Evolutionary conservation across 2,113 vertebrate genomes (phyloP).

Genomic region (Peromyscus polionotus): DNA sequence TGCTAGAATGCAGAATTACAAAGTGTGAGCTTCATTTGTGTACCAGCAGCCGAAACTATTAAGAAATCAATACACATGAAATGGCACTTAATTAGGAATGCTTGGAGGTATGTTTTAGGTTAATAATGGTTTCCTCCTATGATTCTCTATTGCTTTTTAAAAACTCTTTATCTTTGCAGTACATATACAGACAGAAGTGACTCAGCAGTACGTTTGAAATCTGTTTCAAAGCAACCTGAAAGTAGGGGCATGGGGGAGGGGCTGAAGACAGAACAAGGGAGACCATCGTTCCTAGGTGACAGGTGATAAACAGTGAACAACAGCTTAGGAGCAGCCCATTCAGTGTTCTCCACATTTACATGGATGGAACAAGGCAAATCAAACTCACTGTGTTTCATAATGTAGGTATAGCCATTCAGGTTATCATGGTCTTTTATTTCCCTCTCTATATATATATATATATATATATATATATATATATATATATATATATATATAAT

Average conservation of each 20-base stretch:
- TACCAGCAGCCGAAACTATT: background rate
- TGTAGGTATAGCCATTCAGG: background rate
- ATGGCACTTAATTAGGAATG: background rate
- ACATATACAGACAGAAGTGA: background rate
- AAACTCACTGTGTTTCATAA: background rate
- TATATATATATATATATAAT: background rate
- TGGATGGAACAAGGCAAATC: background rate
- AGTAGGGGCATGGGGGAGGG: too few relatives aligned
- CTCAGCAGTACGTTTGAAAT: background rate
- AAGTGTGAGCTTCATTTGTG: background rate
- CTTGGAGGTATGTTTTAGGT: background rate
- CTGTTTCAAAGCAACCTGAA: conserved; percentile 8
- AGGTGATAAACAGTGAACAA: background rate
- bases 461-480: background rate
- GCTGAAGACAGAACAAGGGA: background rate
- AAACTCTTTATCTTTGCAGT: background rate
- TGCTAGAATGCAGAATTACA: background rate
- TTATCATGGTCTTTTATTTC: background rate
- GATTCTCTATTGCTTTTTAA: background rate
- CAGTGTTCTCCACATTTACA: background rate
- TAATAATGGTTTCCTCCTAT: background rate
- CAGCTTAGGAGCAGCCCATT: background rate
- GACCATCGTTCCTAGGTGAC: background rate
- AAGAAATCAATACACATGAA: background rate
- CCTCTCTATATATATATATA: background rate